Evolutionary conservation across 2,888 invertebrate genomes (phyloP).

Genomic region (Athripsodes cinereus): DNA sequence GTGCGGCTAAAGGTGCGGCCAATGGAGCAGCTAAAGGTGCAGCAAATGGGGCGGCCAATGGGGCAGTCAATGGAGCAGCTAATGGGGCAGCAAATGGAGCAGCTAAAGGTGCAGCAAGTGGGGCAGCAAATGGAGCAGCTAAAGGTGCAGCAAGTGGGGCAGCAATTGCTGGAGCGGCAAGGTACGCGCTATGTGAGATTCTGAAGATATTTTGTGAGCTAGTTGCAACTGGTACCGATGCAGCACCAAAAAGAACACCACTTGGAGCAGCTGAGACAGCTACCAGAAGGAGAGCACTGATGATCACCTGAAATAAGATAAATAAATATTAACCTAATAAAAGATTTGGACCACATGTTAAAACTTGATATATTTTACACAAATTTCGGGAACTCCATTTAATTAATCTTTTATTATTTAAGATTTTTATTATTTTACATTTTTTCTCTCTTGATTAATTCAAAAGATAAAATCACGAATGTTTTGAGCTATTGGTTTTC

Average conservation of each 20-base stretch:
- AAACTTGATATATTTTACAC: no score
- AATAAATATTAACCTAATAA: no score
- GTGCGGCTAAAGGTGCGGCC: conserved; percentile 25
- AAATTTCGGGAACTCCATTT: no score
- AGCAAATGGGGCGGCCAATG: conserved; percentile 29
- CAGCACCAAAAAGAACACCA: conserved; percentile 7
- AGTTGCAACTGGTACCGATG: conserved; percentile 2
- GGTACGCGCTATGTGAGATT: conserved; percentile 1
- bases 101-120: conserved; percentile 23
- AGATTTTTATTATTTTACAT: no score
- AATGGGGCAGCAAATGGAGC: conserved; percentile 28
- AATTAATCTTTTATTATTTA: no score
- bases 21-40: conserved; percentile 32
- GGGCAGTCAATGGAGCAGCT: conserved; percentile 5
- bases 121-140: conserved; percentile 27
- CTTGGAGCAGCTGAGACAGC: conserved; percentile 11
- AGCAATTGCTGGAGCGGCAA: conserved; percentile 25
- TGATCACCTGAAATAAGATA: conserved; percentile 7
- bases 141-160: conserved; percentile 18
- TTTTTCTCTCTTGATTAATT: no score
- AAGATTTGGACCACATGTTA: no score
- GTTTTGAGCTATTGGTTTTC: no score
- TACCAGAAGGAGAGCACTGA: not conserved
- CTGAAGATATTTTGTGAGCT: conserved; percentile 2
- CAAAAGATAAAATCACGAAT: no score